phyloP scores from a whole-genome alignment of 2,113 vertebrate species.

The Deroptyus accipitrinus region DNA sequence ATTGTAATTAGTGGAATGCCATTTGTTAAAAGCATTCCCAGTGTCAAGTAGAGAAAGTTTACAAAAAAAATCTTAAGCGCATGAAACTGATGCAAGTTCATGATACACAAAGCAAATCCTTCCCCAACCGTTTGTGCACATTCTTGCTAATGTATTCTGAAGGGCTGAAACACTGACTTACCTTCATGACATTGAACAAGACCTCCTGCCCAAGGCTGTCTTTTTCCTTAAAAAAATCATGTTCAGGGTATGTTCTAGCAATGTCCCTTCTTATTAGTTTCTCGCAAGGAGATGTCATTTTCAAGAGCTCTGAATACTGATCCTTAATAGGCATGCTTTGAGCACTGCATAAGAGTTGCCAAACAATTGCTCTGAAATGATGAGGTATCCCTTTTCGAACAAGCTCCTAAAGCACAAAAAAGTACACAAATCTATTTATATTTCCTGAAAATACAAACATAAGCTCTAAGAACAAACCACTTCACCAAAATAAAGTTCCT shows the following conservation, averaged over 20 bases:
- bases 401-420: slow-evolving; percentile 83
- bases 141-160: not conserved
- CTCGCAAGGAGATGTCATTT: slow-evolving; percentile 98
- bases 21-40: not conserved
- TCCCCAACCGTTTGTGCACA: not conserved
- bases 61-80: not conserved
- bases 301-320: slow-evolving; percentile 96
- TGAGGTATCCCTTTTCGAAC: slow-evolving; percentile 97
- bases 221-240: slow-evolving; percentile 99
- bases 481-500: not conserved
- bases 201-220: slow-evolving; percentile 97
- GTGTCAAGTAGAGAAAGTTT: not conserved
- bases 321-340: slow-evolving; percentile 98
- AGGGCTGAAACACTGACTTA: slow-evolving; percentile 46
- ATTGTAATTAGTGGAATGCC: not conserved
- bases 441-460: not conserved
- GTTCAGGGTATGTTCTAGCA: slow-evolving; percentile 96
- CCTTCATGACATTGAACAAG: slow-evolving; percentile 99
- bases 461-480: not conserved
- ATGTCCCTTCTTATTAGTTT: slow-evolving; percentile 97
- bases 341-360: slow-evolving; percentile 94
- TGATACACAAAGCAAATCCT: not conserved
- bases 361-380: slow-evolving; percentile 97
- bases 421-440: not conserved
- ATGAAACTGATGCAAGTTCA: not conserved